phyloP scores from a whole-genome alignment of 2,888 invertebrate genomes.

The Helicoverpa assulta region DNA sequence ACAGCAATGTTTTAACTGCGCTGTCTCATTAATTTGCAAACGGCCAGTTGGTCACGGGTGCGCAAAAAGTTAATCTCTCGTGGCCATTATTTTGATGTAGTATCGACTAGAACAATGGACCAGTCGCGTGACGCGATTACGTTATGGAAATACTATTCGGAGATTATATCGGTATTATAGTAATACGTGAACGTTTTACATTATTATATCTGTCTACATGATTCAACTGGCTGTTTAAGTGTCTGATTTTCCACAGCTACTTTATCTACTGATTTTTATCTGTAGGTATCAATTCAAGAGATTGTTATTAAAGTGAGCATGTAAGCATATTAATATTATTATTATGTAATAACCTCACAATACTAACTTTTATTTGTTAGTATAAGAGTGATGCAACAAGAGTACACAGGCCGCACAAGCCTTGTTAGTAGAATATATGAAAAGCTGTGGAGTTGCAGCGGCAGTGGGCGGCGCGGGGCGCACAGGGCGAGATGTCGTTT shows the following conservation, averaged over 20 bases:
- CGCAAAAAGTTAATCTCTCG: conserved; percentile 69
- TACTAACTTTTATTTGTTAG: conserved; percentile 15
- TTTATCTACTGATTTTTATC: too few species aligned
- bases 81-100: conserved; percentile 66
- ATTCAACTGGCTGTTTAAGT: conserved; percentile 32
- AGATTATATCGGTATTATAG: conserved; percentile 72
- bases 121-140: conserved; percentile 76
- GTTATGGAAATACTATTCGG: conserved; percentile 70
- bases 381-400: conserved; percentile 29
- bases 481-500: conserved; percentile 79
- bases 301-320: conserved; percentile 4
- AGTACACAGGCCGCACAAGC: conserved; percentile 44
- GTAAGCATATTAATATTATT: not conserved
- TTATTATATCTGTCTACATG: conserved; percentile 56
- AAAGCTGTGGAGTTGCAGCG: conserved; percentile 63
- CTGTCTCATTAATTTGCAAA: conserved; percentile 69
- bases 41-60: conserved; percentile 65
- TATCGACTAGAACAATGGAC: conserved; percentile 78
- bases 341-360: conserved; percentile 3
- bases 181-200: conserved; percentile 68
- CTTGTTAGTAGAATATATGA: conserved; percentile 74
- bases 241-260: conserved; percentile 21
- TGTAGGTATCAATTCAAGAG: not conserved
- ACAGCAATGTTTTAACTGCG: conserved; percentile 52
- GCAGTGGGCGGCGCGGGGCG: conserved; percentile 45